Evolutionary conservation across 2,888 invertebrate genomes (phyloP).

Genomic region (Chymomyza caudatula): DNA sequence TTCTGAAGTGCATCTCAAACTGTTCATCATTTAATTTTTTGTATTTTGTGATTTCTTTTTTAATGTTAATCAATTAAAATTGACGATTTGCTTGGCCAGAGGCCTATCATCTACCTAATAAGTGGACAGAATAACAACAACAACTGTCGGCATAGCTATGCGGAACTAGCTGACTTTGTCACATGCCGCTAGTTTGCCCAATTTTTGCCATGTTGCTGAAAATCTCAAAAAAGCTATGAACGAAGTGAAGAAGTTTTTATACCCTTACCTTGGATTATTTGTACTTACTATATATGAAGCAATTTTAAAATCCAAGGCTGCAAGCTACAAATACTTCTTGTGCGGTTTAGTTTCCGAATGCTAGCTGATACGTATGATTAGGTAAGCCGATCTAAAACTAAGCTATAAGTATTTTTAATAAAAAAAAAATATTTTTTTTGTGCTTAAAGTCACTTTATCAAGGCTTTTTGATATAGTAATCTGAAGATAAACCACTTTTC

Average conservation of each 20-base stretch:
- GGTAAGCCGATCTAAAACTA: no score
- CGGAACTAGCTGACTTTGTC: constrained; percentile 47
- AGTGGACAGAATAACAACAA: constrained; percentile 16
- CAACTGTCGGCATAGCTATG: constrained; percentile 35
- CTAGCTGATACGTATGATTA: no score
- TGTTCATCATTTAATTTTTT: constrained; percentile 23
- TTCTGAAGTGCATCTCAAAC: constrained; percentile 51
- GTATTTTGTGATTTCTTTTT: constrained; percentile 16
- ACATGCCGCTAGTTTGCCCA: constrained; percentile 52
- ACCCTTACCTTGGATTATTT: no score
- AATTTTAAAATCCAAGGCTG: no score
- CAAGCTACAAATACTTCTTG: no score
- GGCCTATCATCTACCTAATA: constrained; percentile 64
- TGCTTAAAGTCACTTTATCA: no score
- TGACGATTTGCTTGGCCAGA: constrained; percentile 38
- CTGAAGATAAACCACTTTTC: no score
- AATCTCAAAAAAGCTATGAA: not conserved
- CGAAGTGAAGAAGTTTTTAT: not conserved
- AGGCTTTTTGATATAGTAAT: no score
- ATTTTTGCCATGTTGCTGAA: constrained; percentile 37
- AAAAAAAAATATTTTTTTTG: no score
- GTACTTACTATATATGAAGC: no score
- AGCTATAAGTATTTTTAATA: no score
- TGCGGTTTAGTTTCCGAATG: no score
- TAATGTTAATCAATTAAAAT: constrained; percentile 57